phyloP scores from a whole-genome alignment of 2,888 invertebrate species.

The Lasioglossum villosulum region DNA sequence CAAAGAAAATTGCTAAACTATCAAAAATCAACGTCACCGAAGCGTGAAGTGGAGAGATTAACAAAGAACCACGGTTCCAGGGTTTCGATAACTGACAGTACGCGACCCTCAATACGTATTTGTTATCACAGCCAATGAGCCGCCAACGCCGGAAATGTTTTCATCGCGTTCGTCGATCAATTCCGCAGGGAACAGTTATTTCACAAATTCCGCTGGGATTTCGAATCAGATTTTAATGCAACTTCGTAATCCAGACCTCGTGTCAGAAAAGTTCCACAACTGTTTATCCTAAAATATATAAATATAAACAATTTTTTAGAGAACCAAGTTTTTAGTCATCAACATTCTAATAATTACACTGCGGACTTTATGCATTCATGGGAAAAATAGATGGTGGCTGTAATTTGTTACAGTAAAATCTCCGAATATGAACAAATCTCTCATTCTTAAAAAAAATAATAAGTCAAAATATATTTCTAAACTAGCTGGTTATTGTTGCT shows the following conservation, averaged over 20 bases:
- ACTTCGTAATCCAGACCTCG: no score
- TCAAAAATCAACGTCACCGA: background rate
- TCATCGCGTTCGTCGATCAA: conserved; percentile 1
- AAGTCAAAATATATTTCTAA: no score
- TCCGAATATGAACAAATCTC: no score
- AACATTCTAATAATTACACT: background rate
- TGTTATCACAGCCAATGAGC: conserved; percentile 18
- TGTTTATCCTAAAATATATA: no score
- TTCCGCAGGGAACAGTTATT: background rate
- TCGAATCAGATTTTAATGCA: background rate
- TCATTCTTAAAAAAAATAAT: no score
- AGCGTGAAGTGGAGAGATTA: conserved; percentile 5
- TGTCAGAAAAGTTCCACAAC: background rate
- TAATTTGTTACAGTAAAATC: no score
- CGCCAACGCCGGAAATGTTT: conserved; percentile 22
- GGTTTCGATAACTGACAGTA: conserved; percentile 4
- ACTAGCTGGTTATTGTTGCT: no score
- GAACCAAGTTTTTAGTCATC: background rate
- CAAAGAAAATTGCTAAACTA: conserved; percentile 1
- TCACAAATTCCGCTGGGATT: background rate
- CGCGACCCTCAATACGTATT: conserved; percentile 12
- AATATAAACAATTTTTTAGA: background rate
- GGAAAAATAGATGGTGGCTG: background rate
- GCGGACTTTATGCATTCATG: background rate
- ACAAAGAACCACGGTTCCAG: background rate